A percentile compares a stretch with the other conserved stretches of the same genome.
These are phyloP conservation scores for Drosophila subobscura DNA, from an alignment of 1,140 invertebrate genomes.

Conservation along the genomic window DNA sequence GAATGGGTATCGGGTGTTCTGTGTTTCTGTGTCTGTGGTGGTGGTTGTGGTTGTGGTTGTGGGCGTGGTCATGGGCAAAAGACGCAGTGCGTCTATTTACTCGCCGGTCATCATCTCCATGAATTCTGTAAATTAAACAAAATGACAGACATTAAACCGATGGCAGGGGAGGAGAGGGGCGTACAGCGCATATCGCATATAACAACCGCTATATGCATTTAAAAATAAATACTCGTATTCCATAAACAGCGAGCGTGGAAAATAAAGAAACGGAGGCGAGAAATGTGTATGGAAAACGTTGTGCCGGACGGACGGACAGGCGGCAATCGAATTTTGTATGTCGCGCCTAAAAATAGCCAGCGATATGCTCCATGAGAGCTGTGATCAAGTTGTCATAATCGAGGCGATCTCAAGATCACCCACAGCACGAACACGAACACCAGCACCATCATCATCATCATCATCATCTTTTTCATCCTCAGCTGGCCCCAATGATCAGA, in stretches of 20 bases:
- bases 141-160: conserved; percentile 60
- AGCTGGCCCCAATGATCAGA: not conserved
- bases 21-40: conserved; percentile 17
- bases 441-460: conserved; percentile 31
- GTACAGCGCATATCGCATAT: too few species aligned
- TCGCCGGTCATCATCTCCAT: conserved; percentile 83
- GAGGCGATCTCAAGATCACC: conserved; percentile 72
- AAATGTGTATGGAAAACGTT: conserved; percentile 40
- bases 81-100: conserved; percentile 68
- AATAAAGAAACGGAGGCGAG: conserved; percentile 18
- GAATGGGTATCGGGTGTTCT: conserved; percentile 10
- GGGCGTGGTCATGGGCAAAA: conserved; percentile 32
- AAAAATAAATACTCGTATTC: conserved; percentile 54
- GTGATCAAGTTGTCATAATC: conserved; percentile 75
- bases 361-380: conserved; percentile 71
- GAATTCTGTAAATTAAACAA: conserved; percentile 78
- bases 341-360: conserved; percentile 62
- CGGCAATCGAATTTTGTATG: conserved; percentile 35
- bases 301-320: too few species aligned
- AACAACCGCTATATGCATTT: conserved; percentile 60
- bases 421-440: conserved; percentile 4
- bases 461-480: conserved; percentile 27
- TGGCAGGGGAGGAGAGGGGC: conserved; percentile 1
- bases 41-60: conserved; percentile 11
- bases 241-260: conserved; percentile 37